phyloP scores from a whole-genome alignment of 1,140 invertebrate genomes.

The Zaprionus taronus region DNA sequence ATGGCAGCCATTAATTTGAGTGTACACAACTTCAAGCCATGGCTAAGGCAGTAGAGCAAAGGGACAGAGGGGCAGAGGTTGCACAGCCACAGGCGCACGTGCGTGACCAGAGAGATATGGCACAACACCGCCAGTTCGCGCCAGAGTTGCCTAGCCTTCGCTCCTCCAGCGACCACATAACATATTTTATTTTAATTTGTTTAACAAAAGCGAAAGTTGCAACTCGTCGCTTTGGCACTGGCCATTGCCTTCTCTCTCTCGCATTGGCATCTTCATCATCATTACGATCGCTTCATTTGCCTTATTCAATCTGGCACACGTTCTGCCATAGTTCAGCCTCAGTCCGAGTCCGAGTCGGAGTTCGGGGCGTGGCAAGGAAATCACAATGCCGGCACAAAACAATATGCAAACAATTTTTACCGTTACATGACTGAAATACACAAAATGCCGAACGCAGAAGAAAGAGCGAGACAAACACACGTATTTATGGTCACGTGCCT shows the following conservation, averaged over 20 bases:
- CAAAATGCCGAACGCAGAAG: conserved; percentile 49
- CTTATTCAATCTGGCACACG: conserved; percentile 79
- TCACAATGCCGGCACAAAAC: conserved; percentile 75
- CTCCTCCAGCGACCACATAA: conserved; percentile 2
- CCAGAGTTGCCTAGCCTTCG: too few species aligned
- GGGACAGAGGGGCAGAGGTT: conserved; percentile 23
- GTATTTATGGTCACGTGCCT: conserved; percentile 76
- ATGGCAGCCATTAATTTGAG: conserved; percentile 74
- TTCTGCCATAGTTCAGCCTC: conserved; percentile 40
- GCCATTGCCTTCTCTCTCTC: conserved; percentile 3
- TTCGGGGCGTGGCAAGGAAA: conserved; percentile 29
- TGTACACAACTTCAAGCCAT: conserved; percentile 24
- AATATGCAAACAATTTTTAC: conserved; percentile 82
- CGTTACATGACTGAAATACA: conserved; percentile 79
- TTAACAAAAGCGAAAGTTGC: conserved; percentile 62
- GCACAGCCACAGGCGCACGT: conserved; percentile 76
- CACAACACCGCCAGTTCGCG: neutral
- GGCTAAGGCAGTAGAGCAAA: neutral
- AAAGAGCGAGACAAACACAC: conserved; percentile 38
- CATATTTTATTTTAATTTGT: conserved; percentile 82
- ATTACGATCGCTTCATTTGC: conserved; percentile 80
- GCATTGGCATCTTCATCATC: conserved; percentile 39
- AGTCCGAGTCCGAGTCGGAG: neutral
- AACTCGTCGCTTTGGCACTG: neutral
- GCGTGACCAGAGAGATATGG: conserved; percentile 54